phyloP scores from a whole-genome alignment of 1,140 invertebrate genomes.

The Trichonephila clavipes region DNA sequence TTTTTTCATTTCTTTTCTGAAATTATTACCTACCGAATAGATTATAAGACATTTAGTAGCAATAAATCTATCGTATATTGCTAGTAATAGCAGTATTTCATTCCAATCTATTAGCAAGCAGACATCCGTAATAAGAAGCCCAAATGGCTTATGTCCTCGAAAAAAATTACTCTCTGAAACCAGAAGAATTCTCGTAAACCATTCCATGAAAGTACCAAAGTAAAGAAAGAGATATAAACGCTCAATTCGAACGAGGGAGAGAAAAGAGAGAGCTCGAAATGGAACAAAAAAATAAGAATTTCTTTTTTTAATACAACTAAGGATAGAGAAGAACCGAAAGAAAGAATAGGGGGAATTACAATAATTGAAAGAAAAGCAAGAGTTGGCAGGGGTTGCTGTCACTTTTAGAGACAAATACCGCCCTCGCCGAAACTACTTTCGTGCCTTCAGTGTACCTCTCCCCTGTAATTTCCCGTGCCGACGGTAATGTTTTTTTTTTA shows the following conservation, averaged over 20 bases:
- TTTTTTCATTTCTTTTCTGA: too few relatives aligned
- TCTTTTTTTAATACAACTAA: neutral
- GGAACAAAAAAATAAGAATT: neutral
- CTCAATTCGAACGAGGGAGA: neutral
- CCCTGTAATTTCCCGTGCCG: conserved; percentile 48
- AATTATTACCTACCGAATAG: too few relatives aligned
- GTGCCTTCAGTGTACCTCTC: neutral
- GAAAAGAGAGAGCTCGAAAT: neutral
- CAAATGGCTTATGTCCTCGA: too few relatives aligned
- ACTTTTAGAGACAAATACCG: conserved; percentile 52
- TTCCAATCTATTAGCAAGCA: too few relatives aligned
- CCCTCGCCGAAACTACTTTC: conserved; percentile 45
- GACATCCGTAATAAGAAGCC: too few relatives aligned
- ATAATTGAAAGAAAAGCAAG: conserved; percentile 40
- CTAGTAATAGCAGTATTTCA: too few relatives aligned
- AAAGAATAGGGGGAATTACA: conserved; percentile 17
- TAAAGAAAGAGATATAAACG: conserved; percentile 23
- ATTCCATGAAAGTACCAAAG: neutral
- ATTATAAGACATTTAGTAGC: too few relatives aligned
- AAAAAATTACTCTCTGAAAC: too few relatives aligned
- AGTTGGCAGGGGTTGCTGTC: conserved; percentile 35
- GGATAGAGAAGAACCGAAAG: neutral
- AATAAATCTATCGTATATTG: too few relatives aligned
- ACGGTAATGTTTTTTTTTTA: conserved; percentile 35
- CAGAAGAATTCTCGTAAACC: neutral